Evolutionary conservation across 2,888 invertebrate species (phyloP).

Genomic region (Sarcophaga carnaria): DNA sequence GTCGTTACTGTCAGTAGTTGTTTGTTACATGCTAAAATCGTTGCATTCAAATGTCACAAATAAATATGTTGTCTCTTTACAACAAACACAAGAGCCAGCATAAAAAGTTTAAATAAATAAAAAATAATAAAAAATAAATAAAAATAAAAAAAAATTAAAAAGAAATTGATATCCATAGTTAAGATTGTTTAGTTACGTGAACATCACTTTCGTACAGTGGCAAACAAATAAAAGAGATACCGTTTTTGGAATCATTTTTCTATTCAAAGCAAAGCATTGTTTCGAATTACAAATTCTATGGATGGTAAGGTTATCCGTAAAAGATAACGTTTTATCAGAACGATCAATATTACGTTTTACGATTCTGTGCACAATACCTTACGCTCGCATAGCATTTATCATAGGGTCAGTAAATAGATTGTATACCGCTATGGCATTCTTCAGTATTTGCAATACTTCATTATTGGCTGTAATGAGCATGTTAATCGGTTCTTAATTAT

Average conservation of each 20-base stretch:
- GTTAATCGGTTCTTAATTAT: too few relatives aligned
- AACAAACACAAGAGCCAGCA: background rate
- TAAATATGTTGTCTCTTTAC: constrained; percentile 20
- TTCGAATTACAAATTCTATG: too few relatives aligned
- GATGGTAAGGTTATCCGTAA: too few relatives aligned
- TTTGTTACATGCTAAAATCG: constrained; percentile 34
- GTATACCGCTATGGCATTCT: too few relatives aligned
- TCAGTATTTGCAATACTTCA: too few relatives aligned
- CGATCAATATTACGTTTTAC: too few relatives aligned
- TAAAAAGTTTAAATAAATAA: background rate
- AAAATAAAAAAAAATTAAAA: background rate
- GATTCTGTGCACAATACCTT: too few relatives aligned
- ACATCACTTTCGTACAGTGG: background rate
- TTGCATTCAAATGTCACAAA: constrained; percentile 45
- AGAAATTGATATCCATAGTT: background rate
- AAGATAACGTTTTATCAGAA: too few relatives aligned
- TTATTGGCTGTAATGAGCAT: too few relatives aligned
- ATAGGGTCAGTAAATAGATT: too few relatives aligned
- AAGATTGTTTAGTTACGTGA: constrained; percentile 18
- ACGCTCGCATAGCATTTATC: too few relatives aligned
- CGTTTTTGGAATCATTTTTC: background rate
- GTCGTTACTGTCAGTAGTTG: constrained; percentile 30
- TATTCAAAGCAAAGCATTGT: too few relatives aligned
- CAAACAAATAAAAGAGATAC: background rate
- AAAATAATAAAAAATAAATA: background rate